phyloP scores from a whole-genome alignment of 2,797 vertebrate genomes.

The Fringilla coelebs region DNA sequence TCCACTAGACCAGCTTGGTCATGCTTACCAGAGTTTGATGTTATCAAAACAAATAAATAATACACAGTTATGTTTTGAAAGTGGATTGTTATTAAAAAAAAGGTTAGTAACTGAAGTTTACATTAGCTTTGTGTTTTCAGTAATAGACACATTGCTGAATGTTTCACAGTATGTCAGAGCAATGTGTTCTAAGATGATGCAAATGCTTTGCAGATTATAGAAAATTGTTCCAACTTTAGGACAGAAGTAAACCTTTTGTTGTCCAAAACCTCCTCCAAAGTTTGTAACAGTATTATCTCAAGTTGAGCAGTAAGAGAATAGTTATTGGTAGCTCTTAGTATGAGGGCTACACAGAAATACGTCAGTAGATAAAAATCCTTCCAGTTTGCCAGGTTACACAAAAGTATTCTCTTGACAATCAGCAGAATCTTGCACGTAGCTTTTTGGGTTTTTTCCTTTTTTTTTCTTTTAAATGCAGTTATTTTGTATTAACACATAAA shows the following conservation, averaged over 20 bases:
- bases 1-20: not conserved
- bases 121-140: not conserved
- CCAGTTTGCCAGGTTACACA: not conserved
- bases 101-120: not conserved
- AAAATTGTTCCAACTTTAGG: not conserved
- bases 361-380: not conserved
- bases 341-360: not conserved
- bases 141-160: not conserved
- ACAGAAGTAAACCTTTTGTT: not conserved
- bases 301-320: not conserved
- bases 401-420: not conserved
- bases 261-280: not conserved
- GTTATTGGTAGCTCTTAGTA: not conserved
- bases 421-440: not conserved
- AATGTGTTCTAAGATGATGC: not conserved
- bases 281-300: not conserved
- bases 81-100: not conserved
- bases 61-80: not conserved
- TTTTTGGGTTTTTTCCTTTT: accelerated
- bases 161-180: not conserved
- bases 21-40: not conserved
- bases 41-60: not conserved
- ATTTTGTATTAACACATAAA: not conserved
- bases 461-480: not conserved
- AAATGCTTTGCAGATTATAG: not conserved